A percentile compares a stretch with the other conserved stretches of the same genome.
These are phyloP conservation scores for Micrasema longulum DNA, from an alignment of 1,140 invertebrate genomes.

Conservation along the genomic window DNA sequence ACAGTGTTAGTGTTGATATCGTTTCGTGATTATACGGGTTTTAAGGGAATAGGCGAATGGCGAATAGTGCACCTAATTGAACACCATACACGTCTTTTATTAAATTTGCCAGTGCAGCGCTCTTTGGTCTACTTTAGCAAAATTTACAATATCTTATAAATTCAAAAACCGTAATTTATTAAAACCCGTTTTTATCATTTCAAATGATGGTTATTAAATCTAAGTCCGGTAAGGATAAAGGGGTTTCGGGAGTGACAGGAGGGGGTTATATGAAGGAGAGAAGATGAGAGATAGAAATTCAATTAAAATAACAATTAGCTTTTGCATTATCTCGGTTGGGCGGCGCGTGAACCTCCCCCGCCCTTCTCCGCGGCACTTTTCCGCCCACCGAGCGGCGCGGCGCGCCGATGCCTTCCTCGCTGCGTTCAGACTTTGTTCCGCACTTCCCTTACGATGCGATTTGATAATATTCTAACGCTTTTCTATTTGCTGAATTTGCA, in stretches of 20 bases:
- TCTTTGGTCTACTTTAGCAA: too few relatives aligned
- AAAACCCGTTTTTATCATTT: constrained; percentile 16
- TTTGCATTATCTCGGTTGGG: constrained; percentile 44
- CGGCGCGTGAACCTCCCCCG: constrained; percentile 27
- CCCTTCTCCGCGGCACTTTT: background rate
- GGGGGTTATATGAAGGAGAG: background rate
- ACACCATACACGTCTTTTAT: too few relatives aligned
- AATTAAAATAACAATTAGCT: constrained; percentile 55
- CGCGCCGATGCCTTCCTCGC: background rate
- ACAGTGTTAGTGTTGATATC: too few relatives aligned
- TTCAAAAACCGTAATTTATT: too few relatives aligned
- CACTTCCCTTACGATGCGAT: background rate
- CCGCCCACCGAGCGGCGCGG: constrained; percentile 8
- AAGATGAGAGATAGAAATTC: constrained; percentile 49
- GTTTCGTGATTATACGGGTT: too few relatives aligned
- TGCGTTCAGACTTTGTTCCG: background rate
- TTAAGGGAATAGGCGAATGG: too few relatives aligned
- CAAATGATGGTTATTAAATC: constrained; percentile 22
- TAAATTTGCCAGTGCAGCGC: too few relatives aligned
- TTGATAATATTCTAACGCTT: too few relatives aligned
- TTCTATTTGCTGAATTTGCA: too few relatives aligned
- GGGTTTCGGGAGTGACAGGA: background rate
- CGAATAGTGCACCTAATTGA: too few relatives aligned
- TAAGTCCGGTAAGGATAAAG: constrained; percentile 4
- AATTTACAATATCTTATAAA: too few relatives aligned